Base-by-base conservation (phyloP, 2,797 vertebrate genomes). In the Acestrorhynchus altus region DNA sequence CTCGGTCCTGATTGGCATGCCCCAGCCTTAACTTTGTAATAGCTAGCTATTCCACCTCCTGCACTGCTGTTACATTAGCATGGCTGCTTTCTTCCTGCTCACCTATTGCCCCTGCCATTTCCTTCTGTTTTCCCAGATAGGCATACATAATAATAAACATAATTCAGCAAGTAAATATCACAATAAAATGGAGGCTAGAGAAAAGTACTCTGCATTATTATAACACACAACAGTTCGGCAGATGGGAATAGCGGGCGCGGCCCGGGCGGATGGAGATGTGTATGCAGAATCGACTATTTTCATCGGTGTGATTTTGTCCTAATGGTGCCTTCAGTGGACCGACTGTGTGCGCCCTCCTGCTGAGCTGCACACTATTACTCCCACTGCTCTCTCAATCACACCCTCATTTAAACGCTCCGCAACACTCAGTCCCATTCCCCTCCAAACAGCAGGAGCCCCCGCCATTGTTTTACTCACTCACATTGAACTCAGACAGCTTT, bases 11-110 rank as follows among this genome's bases (percentile, higher is more conserved):
- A 87, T 88, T 85, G 79, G 77, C 79, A 69, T 88, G 80, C 80
- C 85, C 81, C 65, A 8, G 54, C 51, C 54, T 90, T 84, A 88
- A 82, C 79, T 88, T 86, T 78, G 77, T 87, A 83, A 89, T 87
- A n/a, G 82, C 49, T 86, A 78, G 83, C 81, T 85, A 87, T 89
- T 93, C 84, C 51, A 26, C 69, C 80, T 80, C 80, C 77, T 70
- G 42, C 13, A 72, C 86, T 75, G 77, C 87, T 86, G 78, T 88
- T 88, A 88, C 86, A 90, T 91, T 88, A 92, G 79, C 81, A 84
- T 20, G 79, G 72, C 81, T 26, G 73, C 76, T 81, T 82, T 78
- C 73, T 60, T 76, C 66, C 81, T 35, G 18, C 26, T 12, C 56
- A 70, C 59, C 60, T 52, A 65, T 40, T 47, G 66, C 66, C 64